Evolutionary conservation across 2,888 invertebrate species (phyloP).

Genomic region (Tenthredo livida): DNA sequence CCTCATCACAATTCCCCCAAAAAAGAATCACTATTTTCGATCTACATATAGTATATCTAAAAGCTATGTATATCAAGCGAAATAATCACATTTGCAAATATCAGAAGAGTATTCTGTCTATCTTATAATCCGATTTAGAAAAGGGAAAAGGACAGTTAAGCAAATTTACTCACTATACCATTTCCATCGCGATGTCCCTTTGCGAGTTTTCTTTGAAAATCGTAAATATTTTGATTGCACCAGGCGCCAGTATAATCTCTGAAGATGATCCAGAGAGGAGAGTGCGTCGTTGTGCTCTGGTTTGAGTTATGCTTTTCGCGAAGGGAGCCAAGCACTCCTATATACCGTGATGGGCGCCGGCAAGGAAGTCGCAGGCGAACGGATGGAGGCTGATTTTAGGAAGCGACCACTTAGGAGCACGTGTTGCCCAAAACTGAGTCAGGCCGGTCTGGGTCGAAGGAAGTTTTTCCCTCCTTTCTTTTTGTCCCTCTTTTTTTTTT

Average conservation of each 20-base stretch:
- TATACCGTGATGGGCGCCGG: conserved; percentile 26
- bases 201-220: neutral
- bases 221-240: conserved; percentile 10
- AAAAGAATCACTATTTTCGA: neutral
- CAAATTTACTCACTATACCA: neutral
- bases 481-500: conserved; percentile 39
- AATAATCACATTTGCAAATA: neutral
- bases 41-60: neutral
- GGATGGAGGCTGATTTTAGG: conserved; percentile 59
- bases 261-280: conserved; percentile 20
- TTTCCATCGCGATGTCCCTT: neutral
- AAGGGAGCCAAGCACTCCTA: neutral
- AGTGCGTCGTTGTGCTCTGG: conserved; percentile 37
- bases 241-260: neutral
- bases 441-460: conserved; percentile 15
- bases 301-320: conserved; percentile 41
- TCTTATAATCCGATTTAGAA: neutral
- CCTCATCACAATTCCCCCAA: neutral
- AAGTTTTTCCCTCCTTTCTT: conserved; percentile 25
- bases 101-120: neutral
- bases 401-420: conserved; percentile 67
- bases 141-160: neutral
- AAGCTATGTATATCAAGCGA: neutral
- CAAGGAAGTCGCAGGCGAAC: conserved; percentile 33
- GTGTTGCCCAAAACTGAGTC: conserved; percentile 61